phyloP scores from a whole-genome alignment of 1,140 invertebrate genomes.

The Drosophila prosaltans region DNA sequence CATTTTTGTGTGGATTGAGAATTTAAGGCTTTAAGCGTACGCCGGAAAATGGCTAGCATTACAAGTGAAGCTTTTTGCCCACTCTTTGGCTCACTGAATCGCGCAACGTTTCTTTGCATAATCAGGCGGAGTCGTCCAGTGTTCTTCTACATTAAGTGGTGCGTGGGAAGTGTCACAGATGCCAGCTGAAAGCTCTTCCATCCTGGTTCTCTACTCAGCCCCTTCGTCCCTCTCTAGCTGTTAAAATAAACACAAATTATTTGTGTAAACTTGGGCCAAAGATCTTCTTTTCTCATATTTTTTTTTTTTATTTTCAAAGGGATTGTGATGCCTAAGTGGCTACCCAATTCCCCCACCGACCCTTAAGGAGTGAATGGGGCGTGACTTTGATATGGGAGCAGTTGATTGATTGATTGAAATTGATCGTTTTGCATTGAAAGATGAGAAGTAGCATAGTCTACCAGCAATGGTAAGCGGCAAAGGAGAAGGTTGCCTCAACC shows the following conservation, averaged over 20 bases:
- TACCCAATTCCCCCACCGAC: constrained; percentile 2
- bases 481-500: background rate
- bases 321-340: constrained; percentile 62
- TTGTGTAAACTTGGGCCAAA: constrained; percentile 74
- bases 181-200: constrained; percentile 33
- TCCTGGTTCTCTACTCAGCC: constrained; percentile 19
- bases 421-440: constrained; percentile 55
- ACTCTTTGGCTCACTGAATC: constrained; percentile 42
- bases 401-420: constrained; percentile 76
- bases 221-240: constrained; percentile 47
- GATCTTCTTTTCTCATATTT: constrained; percentile 30
- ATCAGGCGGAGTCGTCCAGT: constrained; percentile 45
- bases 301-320: constrained; percentile 30
- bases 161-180: constrained; percentile 66
- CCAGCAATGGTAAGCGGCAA: too few species aligned
- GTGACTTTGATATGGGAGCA: constrained; percentile 57
- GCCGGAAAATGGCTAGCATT: constrained; percentile 46
- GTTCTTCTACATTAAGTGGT: constrained; percentile 57
- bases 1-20: constrained; percentile 27
- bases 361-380: constrained; percentile 6
- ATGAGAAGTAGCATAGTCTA: background rate
- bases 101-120: constrained; percentile 73
- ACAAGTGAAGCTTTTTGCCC: constrained; percentile 33
- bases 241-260: constrained; percentile 82
- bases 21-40: constrained; percentile 67